phyloP scores from a whole-genome alignment of 2,888 invertebrate genomes.

The Spodoptera exigua region DNA sequence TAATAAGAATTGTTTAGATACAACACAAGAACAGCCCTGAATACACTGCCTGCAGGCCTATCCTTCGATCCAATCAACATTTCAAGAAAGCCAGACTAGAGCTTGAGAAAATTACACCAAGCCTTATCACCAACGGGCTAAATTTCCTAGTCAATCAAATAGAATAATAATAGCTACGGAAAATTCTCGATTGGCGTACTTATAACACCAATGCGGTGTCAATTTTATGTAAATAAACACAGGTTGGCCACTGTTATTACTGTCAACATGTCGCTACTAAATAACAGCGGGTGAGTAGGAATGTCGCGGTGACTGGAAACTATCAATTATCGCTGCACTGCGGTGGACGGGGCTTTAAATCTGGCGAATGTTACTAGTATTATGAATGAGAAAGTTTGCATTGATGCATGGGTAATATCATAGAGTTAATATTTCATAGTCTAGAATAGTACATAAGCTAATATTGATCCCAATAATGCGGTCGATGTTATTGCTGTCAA shows the following conservation, averaged over 20 bases:
- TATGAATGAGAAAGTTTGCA: not conserved
- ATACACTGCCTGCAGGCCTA: too few species aligned
- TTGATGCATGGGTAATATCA: too few species aligned
- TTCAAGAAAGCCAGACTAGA: constrained; percentile 4
- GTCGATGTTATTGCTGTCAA: too few species aligned
- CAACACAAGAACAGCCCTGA: too few species aligned
- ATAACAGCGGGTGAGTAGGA: constrained; percentile 60
- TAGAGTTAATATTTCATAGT: too few species aligned
- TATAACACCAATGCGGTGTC: constrained; percentile 49
- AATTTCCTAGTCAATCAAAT: constrained; percentile 34
- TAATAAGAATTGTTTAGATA: too few species aligned
- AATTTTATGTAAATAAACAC: constrained; percentile 60
- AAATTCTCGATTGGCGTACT: constrained; percentile 28
- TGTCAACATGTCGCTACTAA: constrained; percentile 65
- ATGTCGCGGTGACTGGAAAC: constrained; percentile 64
- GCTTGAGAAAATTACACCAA: constrained; percentile 10
- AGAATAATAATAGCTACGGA: constrained; percentile 24
- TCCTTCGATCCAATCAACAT: constrained; percentile 8
- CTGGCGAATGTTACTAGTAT: constrained; percentile 38
- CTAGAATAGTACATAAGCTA: too few species aligned
- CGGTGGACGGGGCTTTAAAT: constrained; percentile 60
- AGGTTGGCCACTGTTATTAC: constrained; percentile 54
- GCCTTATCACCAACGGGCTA: constrained; percentile 6
- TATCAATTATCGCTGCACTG: constrained; percentile 77
- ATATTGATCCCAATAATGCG: too few species aligned